Conservation (phyloP, 2,113 vertebrate species). For the Toxotes chatareus region DNA sequence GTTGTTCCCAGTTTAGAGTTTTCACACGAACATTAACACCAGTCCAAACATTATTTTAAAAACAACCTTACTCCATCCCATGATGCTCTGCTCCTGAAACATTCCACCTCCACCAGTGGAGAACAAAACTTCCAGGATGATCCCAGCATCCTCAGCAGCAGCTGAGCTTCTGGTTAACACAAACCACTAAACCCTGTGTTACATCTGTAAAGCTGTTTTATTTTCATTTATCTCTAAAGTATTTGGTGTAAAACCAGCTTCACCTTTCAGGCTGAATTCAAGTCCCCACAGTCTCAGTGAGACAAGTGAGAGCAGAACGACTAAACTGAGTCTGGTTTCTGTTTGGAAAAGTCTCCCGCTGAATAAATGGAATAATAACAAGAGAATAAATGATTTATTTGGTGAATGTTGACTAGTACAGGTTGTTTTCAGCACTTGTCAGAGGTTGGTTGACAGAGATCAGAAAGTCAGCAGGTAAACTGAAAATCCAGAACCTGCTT, state of each 20-base stretch:
- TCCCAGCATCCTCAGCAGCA: not conserved
- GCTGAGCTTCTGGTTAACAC: no score
- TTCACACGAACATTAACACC: not conserved
- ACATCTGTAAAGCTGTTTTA: not conserved
- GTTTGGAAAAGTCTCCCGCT: no score
- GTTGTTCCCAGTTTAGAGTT: not conserved
- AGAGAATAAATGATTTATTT: not conserved
- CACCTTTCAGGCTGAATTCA: not conserved
- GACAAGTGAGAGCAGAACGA: not conserved
- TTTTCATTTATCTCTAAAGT: no score
- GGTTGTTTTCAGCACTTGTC: not conserved
- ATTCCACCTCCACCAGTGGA: slow-evolving; percentile 32
- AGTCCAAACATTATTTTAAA: not conserved
- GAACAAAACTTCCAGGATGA: not conserved
- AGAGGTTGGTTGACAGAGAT: not conserved
- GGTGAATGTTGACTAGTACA: not conserved
- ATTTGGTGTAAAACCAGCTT: not conserved
- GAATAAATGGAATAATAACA: not conserved
- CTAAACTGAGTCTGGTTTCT: not conserved
- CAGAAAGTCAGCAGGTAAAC: not conserved
- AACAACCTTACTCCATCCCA: not conserved
- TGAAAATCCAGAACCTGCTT: slow-evolving; percentile 9
- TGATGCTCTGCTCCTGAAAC: slow-evolving; percentile 44
- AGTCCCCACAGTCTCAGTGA: no score
- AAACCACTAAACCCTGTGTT: not conserved